Base-by-base conservation (phyloP, 2,113 vertebrate species). In the Pterocles orientalis region DNA sequence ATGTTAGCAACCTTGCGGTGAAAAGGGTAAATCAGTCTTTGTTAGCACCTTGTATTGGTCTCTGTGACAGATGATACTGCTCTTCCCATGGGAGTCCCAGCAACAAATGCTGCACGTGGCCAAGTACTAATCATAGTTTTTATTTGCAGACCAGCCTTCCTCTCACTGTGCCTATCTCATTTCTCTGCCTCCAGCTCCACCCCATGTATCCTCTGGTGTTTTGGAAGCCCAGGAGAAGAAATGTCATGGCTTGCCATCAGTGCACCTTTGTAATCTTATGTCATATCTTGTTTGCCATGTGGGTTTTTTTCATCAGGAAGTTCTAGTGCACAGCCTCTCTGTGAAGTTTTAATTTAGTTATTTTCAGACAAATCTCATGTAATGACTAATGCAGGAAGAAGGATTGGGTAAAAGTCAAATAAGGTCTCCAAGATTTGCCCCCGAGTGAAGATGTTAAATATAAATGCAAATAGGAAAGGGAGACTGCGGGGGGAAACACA, bases 391-490 rank as follows among this genome's bases (percentile, higher is more conserved):
- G 62, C 47, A 88, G 41, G 60, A 78, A 64, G 56, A 79, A 82
- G 73, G 54, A 83, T 7, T 60, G 26, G 24, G 33, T 92, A 70
- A 88, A 95, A 86, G 90, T 88, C 71, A 83, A 82, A 70, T 81
- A 86, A 78, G 33, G 64, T 81, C 53, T 81, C 53, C 58, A 88
- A 92, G 33, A 41, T 68, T 86, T 84, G 72, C 26, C 56, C 69
- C 33, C 0, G 3, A 78, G 43, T 51, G 75, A 80, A 93, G 48
- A 82, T 34, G 47, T 4, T 88, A 94, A 90, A 89, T 92, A 66
- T 47, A 83, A 90, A 93, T 86, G 54, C 64, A 92, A 79, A 92
- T 64, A 86, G 36, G 64, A 94, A 94, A 94, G 79, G 82, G 88
- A 86, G 58, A 64, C 28, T 28, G 3, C 14, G 3, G 9, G 34